phyloP scores from a whole-genome alignment of 2,113 vertebrate species.

The Lamprotornis superbus region DNA sequence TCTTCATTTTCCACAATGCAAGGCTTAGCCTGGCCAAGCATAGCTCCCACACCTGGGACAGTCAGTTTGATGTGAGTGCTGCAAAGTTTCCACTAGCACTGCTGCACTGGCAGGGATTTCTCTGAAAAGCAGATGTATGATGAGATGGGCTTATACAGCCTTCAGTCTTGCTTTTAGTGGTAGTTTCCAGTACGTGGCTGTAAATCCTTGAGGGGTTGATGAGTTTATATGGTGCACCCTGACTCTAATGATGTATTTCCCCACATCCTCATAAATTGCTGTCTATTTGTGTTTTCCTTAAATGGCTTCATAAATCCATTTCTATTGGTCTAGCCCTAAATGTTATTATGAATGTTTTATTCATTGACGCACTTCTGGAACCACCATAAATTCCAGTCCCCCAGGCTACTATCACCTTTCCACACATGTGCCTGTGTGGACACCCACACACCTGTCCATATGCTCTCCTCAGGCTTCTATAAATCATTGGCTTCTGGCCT shows the following conservation, averaged over 20 bases:
- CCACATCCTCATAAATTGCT: slow-evolving; percentile 46
- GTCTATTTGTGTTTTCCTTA: slow-evolving; percentile 35
- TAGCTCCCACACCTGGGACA: not conserved
- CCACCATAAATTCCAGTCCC: not conserved
- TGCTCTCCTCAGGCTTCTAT: not conserved
- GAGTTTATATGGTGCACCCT: slow-evolving; percentile 19
- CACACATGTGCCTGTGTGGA: not conserved
- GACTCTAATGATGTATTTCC: slow-evolving; percentile 37
- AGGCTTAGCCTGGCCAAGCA: not conserved
- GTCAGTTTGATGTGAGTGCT: not conserved
- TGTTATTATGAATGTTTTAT: slow-evolving; percentile 15
- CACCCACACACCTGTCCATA: accelerated
- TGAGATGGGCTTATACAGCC: not conserved
- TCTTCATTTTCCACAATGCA: not conserved
- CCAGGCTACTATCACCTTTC: not conserved
- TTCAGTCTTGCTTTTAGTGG: slow-evolving; percentile 48
- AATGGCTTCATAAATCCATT: slow-evolving; percentile 54
- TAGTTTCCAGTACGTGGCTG: not conserved
- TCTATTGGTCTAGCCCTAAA: slow-evolving; percentile 31
- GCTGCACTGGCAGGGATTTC: not conserved
- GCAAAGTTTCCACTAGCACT: not conserved
- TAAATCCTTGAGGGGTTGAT: slow-evolving; percentile 53
- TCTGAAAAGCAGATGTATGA: not conserved
- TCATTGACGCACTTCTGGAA: not conserved
- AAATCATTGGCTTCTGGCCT: not conserved